Evolutionary conservation across 2,113 vertebrate genomes (phyloP), one percentile per base, ranked within the genome.

Genomic region (Saccopteryx bilineata): DNA sequence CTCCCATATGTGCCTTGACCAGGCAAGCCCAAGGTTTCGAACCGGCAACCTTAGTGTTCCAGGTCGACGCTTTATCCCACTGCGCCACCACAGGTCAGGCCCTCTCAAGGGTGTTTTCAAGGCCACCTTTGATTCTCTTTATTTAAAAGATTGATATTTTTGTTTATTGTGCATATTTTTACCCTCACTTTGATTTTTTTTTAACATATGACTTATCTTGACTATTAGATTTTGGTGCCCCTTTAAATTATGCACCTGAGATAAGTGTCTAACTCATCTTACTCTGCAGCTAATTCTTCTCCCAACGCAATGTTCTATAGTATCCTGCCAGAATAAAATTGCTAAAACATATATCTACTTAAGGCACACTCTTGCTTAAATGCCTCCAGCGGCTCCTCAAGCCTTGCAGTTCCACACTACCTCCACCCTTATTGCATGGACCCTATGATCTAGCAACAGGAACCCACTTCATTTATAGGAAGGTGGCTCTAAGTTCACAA

Each of bases 111-210:
- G 14, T 56, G 1, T 68, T 54, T 23, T 28, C 63, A 69, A 17
- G 13, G 0, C 69, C 58, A 10, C 9, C 48, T 33, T 19, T 63
- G 33, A 56, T 33, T 82, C 56, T 56, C 65, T 90, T 58, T 71
- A n/a, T 33, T 90, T 89, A 50, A 93, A 93, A 84, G 48, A 24
- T 69, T 85, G 66, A 5, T 63, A 7, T 24, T 83, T 87, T 83
- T 93, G 48, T 54, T 39, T 28, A 78, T 75, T 31, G 9, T 60
- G 19, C n/a, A 33, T 4, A 72, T 80, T 74, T 69, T 69, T 79
- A 60, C 31, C 87, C 33, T 58, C 11, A 78, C 48, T 74, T 94
- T 78, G 4, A 85, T 94, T 84, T 91, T 81, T 69, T 6, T 3
- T 54, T 63, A 60, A 82, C 71, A 86, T 66, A 69, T 13, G 6